These are phyloP conservation scores for Blastobasis lacticolella DNA, from an alignment of 2,888 invertebrate genomes.

Conservation along the genomic window DNA sequence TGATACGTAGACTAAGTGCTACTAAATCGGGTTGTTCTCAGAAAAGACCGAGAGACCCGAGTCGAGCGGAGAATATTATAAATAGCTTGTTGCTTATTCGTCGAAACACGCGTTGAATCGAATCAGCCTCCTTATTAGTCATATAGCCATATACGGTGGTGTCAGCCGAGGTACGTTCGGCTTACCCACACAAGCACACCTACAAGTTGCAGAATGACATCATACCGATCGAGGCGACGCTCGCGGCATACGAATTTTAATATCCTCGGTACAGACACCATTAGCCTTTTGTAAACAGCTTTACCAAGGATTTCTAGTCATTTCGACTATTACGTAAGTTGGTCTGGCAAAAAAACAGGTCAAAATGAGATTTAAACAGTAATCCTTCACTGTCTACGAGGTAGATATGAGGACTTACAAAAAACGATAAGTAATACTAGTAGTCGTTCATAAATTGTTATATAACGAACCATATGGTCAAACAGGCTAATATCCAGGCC, in stretches of 20 bases:
- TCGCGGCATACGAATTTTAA: constrained; percentile 49
- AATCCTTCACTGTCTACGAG: too few relatives aligned
- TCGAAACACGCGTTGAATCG: constrained; percentile 40
- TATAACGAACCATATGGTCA: constrained; percentile 36
- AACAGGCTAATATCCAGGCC: constrained; percentile 23
- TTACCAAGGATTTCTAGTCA: constrained; percentile 31
- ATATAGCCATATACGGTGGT: constrained; percentile 58
- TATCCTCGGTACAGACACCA: constrained; percentile 29
- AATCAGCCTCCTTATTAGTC: constrained; percentile 51
- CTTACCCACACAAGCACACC: constrained; percentile 46
- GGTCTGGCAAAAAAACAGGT: constrained; percentile 1
- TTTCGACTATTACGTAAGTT: constrained; percentile 28
- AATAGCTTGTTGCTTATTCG: constrained; percentile 17
- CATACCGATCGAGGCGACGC: constrained; percentile 30
- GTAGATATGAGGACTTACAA: too few relatives aligned
- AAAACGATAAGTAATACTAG: neutral
- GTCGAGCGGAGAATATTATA: neutral
- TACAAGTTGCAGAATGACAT: constrained; percentile 48
- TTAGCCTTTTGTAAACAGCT: constrained; percentile 25
- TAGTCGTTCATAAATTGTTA: constrained; percentile 2
- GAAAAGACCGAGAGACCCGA: neutral
- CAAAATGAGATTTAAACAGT: neutral
- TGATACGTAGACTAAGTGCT: neutral
- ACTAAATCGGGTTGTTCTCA: neutral
- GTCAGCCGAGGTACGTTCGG: constrained; percentile 29